Evolutionary conservation across 2,888 invertebrate genomes (phyloP).

Genomic region (Escarpia spicata): DNA sequence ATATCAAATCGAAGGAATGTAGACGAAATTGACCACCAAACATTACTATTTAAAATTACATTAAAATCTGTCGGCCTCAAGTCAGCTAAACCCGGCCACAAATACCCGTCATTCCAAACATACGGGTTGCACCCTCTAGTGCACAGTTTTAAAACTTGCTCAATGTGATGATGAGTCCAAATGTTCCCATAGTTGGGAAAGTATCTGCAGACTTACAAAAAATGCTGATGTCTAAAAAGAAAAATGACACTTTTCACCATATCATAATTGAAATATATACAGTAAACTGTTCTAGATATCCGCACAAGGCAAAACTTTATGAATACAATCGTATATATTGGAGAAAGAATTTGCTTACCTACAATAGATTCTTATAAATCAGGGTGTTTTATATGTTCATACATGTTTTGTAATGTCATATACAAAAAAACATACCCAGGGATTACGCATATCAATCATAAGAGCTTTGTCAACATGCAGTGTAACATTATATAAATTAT

Average conservation of each 20-base stretch:
- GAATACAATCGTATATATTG: too few species aligned
- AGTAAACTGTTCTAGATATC: neutral
- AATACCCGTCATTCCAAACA: neutral
- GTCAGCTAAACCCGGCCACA: neutral
- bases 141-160: neutral
- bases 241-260: neutral
- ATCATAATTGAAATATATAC: neutral
- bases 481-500: too few species aligned
- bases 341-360: neutral
- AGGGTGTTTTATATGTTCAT: neutral
- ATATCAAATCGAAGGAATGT: neutral
- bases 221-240: neutral
- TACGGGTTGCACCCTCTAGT: neutral
- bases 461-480: too few species aligned
- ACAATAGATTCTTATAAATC: neutral
- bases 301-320: neutral
- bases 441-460: too few species aligned
- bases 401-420: neutral
- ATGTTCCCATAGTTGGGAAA: neutral
- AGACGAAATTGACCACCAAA: neutral
- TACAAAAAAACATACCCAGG: neutral
- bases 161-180: neutral
- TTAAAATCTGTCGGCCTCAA: neutral
- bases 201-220: neutral
- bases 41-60: neutral